Evolutionary conservation across 2,113 vertebrate species (phyloP), one percentile per base, ranked within the genome.

Genomic region (Meles meles): DNA sequence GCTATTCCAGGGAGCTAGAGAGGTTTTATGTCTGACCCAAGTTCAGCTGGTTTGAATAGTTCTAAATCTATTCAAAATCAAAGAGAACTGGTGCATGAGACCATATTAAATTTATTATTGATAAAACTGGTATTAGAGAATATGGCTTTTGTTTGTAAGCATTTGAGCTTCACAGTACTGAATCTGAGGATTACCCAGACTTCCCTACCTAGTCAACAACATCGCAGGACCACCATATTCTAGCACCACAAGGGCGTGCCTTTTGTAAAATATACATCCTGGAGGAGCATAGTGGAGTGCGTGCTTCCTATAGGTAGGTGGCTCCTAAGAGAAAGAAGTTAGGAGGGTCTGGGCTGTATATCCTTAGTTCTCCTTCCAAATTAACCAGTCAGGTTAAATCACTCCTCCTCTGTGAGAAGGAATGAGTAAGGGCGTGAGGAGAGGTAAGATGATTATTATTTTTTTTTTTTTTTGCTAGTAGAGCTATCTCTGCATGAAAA

Each of bases 1-100:
- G 77, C 7, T 77, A 5, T 90, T 95, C n/a, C 90, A 95, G 31
- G 71, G 29, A 15, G n/a, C 76, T 92, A 96, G 71, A 88, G 65
- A 96, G 85, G 15, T 88, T 23, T 80, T 91, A 20, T 67, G 81
- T 88, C 39, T 95, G 49, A 95, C 2, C 25, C 21, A 94, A 72
- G 20, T 94, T 94, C 74, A 76, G 15, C 13, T 76, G 42, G 27
- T 31, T 76, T 76, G 74, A 47, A 76, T 76, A 47, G 42, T 47
- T 76, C 27, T 47, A 47, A 76, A 47, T 47, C 74, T 47, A 29
- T 31, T 47, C 74, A 47, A 76, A 29, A 27, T 76, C 27, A 92
- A 71, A 86, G 55, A 71, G 11, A 93, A 27, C 25, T 42, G 8
- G 15, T 52, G 61, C 31, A 65, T 52, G 47, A 79, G 59, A 88